Conservation (phyloP, 2,888 invertebrate species). For the Pseudococcus longispinus region DNA sequence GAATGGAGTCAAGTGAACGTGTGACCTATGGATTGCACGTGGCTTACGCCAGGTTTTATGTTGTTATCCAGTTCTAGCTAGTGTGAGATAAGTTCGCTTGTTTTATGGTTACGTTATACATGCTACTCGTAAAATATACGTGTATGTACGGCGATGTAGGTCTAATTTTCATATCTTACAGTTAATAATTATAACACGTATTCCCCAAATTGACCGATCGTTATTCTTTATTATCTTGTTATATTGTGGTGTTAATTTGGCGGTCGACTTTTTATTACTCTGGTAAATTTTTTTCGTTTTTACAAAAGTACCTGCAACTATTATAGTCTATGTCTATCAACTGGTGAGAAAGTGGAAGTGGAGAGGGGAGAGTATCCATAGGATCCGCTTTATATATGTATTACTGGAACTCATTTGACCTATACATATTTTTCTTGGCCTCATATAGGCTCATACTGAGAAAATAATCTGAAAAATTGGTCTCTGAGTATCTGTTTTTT, state of each 20-base stretch:
- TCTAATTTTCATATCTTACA: not conserved
- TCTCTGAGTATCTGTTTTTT: too few relatives aligned
- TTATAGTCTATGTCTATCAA: not conserved
- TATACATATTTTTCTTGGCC: too few relatives aligned
- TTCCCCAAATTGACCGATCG: not conserved
- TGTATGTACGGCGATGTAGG: not conserved
- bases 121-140: not conserved
- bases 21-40: not conserved
- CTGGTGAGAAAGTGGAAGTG: not conserved
- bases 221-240: not conserved
- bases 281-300: not conserved
- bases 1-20: not conserved
- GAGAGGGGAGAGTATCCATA: too few relatives aligned
- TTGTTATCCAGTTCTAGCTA: not conserved
- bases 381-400: too few relatives aligned
- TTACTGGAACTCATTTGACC: too few relatives aligned
- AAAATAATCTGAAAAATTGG: too few relatives aligned
- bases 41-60: not conserved
- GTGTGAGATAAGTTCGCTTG: not conserved
- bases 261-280: not conserved
- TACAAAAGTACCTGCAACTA: not conserved
- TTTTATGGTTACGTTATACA: not conserved
- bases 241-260: not conserved
- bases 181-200: not conserved
- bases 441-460: too few relatives aligned